A percentile compares a stretch with the other conserved stretches of the same genome.
Evolutionary conservation across 1,140 invertebrate genomes (phyloP).

Genomic region (Caenorhabditis brenneri): DNA sequence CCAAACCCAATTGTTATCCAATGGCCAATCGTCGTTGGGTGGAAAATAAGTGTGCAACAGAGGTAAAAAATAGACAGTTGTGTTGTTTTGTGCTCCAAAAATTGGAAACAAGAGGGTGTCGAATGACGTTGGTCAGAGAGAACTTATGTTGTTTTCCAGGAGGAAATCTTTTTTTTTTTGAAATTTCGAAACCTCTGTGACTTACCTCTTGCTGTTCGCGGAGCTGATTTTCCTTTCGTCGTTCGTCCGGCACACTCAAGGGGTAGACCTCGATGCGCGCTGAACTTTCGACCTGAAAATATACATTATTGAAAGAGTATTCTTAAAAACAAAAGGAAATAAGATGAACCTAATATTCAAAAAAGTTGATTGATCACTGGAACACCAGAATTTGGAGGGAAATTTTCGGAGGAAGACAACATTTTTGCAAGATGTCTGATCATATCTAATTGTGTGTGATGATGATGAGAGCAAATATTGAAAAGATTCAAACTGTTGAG

Average conservation of each 20-base stretch:
- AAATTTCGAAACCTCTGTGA: too few relatives aligned
- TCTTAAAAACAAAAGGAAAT: too few relatives aligned
- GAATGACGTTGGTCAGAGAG: neutral
- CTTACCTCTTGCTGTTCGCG: slow-evolving; percentile 45
- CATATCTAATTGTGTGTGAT: slow-evolving; percentile 25
- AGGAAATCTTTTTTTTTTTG: too few relatives aligned
- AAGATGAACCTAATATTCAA: too few relatives aligned
- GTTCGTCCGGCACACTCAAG: slow-evolving; percentile 54
- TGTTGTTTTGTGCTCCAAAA: neutral
- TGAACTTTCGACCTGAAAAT: slow-evolving; percentile 64
- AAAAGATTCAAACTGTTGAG: neutral
- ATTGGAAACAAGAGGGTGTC: neutral
- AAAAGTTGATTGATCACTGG: neutral
- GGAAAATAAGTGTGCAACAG: neutral
- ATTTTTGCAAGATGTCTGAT: slow-evolving; percentile 21
- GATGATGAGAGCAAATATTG: slow-evolving; percentile 11
- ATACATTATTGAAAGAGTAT: neutral
- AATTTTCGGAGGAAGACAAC: neutral
- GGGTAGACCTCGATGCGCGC: slow-evolving; percentile 69
- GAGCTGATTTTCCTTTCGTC: slow-evolving; percentile 51
- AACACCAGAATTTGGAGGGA: neutral
- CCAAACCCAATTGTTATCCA: neutral
- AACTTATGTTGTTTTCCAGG: neutral
- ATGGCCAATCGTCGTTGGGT: neutral
- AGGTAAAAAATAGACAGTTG: neutral